phyloP scores from a whole-genome alignment of 2,888 invertebrate genomes.

The Phymatocera aterrima region DNA sequence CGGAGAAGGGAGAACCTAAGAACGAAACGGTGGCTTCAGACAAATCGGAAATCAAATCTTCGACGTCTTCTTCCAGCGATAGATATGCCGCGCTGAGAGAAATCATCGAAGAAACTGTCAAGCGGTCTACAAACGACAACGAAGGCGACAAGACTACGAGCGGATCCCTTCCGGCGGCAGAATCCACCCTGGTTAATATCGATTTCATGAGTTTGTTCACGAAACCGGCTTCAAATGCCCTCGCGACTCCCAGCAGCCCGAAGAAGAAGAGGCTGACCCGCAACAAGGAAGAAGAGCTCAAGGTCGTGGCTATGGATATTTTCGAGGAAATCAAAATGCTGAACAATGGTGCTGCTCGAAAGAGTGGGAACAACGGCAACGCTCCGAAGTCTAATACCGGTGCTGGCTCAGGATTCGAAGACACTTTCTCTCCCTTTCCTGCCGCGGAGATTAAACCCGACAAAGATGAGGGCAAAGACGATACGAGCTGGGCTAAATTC shows the following conservation, averaged over 20 bases:
- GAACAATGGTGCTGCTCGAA: conserved; percentile 57
- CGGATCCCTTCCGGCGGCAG: conserved; percentile 43
- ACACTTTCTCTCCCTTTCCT: conserved; percentile 66
- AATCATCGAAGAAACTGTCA: conserved; percentile 76
- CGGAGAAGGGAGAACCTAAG: conserved; percentile 55
- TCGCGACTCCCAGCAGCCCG: conserved; percentile 55
- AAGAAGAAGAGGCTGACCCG: conserved; percentile 56
- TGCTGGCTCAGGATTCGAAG: conserved; percentile 64
- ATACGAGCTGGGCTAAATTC: conserved; percentile 72
- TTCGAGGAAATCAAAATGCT: conserved; percentile 72
- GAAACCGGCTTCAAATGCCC: conserved; percentile 57
- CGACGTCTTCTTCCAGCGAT: conserved; percentile 79
- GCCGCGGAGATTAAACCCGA: conserved; percentile 55
- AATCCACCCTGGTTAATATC: conserved; percentile 56
- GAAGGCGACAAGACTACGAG: conserved; percentile 53
- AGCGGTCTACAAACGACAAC: conserved; percentile 49
- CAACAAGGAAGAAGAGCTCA: conserved; percentile 60
- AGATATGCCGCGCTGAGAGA: conserved; percentile 90
- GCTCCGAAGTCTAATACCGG: conserved; percentile 1
- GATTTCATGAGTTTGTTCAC: conserved; percentile 69
- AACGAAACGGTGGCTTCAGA: conserved; percentile 61
- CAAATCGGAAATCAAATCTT: conserved; percentile 74
- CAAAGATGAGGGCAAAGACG: conserved; percentile 62
- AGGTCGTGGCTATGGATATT: conserved; percentile 66
- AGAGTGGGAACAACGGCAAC: background rate